phyloP scores from a whole-genome alignment of 2,888 invertebrate species.

The Brenthis daphne region DNA sequence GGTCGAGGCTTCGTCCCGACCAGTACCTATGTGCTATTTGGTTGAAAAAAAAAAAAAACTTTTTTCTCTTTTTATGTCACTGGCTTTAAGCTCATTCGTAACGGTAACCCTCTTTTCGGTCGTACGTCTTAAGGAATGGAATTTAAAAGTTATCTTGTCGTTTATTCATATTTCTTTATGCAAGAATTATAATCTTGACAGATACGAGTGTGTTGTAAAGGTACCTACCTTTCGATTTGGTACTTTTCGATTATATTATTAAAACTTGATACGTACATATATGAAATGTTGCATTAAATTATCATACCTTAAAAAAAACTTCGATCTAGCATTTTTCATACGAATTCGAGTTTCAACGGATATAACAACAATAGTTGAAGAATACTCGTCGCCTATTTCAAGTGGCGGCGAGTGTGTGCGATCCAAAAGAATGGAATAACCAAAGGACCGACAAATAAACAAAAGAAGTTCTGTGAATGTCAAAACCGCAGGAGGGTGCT shows the following conservation, averaged over 20 bases:
- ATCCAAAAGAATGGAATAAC: slow-evolving; percentile 27
- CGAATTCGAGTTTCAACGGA: slow-evolving; percentile 11
- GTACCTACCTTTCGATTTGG: slow-evolving; percentile 1
- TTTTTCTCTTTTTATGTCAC: slow-evolving; percentile 62
- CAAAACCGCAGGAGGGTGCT: slow-evolving; percentile 50
- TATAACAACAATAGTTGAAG: slow-evolving; percentile 35
- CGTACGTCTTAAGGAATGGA: slow-evolving; percentile 64
- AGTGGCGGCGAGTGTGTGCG: slow-evolving; percentile 29
- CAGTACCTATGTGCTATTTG: slow-evolving; percentile 70
- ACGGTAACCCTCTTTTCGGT: slow-evolving; percentile 74
- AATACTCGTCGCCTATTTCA: slow-evolving; percentile 24
- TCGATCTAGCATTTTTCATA: neutral
- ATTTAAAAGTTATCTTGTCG: slow-evolving; percentile 66
- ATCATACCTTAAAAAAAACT: neutral
- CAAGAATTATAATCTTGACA: slow-evolving; percentile 61
- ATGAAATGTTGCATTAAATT: neutral
- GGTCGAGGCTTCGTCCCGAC: slow-evolving; percentile 59
- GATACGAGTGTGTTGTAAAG: slow-evolving; percentile 46
- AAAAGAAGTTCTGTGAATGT: slow-evolving; percentile 50
- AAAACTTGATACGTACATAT: slow-evolving; percentile 2
- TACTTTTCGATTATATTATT: slow-evolving; percentile 9
- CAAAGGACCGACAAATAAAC: slow-evolving; percentile 34
- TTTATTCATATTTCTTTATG: slow-evolving; percentile 54
- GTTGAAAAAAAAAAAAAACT: slow-evolving; percentile 55
- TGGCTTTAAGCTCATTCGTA: slow-evolving; percentile 76